phyloP scores from a whole-genome alignment of 2,797 vertebrate genomes.

The Rhabdophis nuchalis region DNA sequence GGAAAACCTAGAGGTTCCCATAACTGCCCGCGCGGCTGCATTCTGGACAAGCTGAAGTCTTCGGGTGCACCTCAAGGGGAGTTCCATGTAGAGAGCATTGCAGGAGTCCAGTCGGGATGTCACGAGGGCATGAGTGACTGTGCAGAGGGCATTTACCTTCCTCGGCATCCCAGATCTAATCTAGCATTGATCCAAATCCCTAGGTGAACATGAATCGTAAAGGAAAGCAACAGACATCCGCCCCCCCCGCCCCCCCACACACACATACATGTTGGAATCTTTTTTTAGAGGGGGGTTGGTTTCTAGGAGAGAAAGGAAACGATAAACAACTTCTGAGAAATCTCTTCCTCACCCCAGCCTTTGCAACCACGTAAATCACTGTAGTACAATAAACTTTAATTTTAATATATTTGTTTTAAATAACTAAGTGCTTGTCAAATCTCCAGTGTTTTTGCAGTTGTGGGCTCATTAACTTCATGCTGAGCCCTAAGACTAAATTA shows the following conservation, averaged over 20 bases:
- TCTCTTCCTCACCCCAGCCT: background rate
- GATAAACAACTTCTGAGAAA: background rate
- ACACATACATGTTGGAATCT: no score
- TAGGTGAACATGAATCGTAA: background rate
- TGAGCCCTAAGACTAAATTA: background rate
- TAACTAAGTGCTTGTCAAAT: background rate
- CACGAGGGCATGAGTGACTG: no score
- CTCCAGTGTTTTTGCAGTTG: background rate
- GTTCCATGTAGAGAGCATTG: no score
- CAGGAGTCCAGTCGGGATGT: no score
- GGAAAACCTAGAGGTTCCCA: no score
- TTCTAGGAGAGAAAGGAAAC: background rate
- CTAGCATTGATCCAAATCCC: background rate
- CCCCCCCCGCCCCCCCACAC: no score
- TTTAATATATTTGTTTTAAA: background rate
- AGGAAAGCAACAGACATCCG: background rate
- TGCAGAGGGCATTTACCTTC: no score
- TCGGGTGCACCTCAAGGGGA: no score
- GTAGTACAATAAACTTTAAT: background rate
- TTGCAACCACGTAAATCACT: background rate
- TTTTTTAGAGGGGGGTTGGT: no score
- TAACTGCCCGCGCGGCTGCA: no score
- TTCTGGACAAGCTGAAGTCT: no score
- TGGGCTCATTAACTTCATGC: background rate
- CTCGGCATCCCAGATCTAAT: background rate